Evolutionary conservation across 2,797 vertebrate species (phyloP), one percentile per base, ranked within the genome.

Genomic region (Saxicola maurus): DNA sequence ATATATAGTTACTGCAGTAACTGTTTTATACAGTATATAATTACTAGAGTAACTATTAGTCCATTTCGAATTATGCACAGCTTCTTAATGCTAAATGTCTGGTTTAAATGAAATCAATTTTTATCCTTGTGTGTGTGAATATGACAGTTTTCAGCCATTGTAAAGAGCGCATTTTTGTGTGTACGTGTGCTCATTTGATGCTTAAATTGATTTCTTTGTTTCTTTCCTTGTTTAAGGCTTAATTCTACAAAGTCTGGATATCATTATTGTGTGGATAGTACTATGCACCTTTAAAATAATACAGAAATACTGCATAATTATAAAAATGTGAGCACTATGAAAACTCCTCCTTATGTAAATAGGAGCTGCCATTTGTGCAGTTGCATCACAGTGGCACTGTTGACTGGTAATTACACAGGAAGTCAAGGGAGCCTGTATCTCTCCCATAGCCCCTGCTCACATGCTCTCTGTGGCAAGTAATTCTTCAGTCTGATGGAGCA

Each of bases 391-490:
- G 13, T 78, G 40, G 3, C 57, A 3, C 40, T 20, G 4, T 25
- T 65, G 33, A 18, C 20, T 28, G 7, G 11, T 35, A 49, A 24
- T 52, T 52, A 20, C 6, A 30, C 7, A 68, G 77, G 17, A 35
- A 25, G 21, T 57, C 17, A 14, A 4, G 28, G 42, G 2, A 68
- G 30, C 17, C 49, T 60, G 9, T 33, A 6, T 48, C 24, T 37
- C 20, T 31, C 23, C 13, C 17, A 18, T 13, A 42, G 35, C 17
- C 15, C 10, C 14, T 45, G 20, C 0, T 1, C 25, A 25, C 37
- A 15, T 9, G 10, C 19, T 9, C 0, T 51, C 2, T 40, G 8
- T 7, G 10, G 8, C 3, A 1, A 37, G 15, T 21, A 33, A 1
- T 33, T 27, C n/a, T 53, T 42, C 13, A n/a, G 19, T 49, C 46